Evolutionary conservation across 1,140 invertebrate species (phyloP).

Genomic region (Drosophila ogumai): DNA sequence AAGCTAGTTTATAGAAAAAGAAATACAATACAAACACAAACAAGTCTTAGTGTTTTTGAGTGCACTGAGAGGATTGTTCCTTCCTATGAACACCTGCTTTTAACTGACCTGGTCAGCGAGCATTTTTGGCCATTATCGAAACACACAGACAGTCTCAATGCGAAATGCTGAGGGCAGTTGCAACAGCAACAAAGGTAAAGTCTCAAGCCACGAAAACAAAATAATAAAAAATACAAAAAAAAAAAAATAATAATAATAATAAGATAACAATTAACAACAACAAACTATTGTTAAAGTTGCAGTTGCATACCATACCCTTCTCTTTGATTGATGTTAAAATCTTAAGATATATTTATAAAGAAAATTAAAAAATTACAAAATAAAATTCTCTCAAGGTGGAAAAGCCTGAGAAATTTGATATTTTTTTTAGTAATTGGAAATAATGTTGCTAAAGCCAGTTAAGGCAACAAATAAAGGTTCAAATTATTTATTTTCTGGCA

Average conservation of each 20-base stretch:
- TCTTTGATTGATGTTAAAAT: slow-evolving; percentile 33
- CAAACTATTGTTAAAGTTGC: slow-evolving; percentile 37
- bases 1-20: too few species aligned
- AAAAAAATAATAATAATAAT: too few species aligned
- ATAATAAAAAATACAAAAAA: slow-evolving; percentile 1
- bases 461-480: too few species aligned
- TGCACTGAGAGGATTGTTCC: slow-evolving; percentile 2
- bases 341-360: not conserved
- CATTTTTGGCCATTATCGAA: slow-evolving; percentile 39
- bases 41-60: not conserved
- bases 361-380: slow-evolving; percentile 2
- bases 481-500: not conserved
- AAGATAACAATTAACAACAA: not conserved
- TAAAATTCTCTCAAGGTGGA: not conserved
- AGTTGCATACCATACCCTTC: not conserved
- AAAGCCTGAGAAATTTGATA: not conserved
- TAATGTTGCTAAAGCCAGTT: too few species aligned
- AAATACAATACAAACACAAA: too few species aligned
- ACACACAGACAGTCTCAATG: slow-evolving; percentile 34
- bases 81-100: not conserved
- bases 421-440: not conserved
- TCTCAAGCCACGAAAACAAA: slow-evolving; percentile 15
- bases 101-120: slow-evolving; percentile 11
- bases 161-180: slow-evolving; percentile 23
- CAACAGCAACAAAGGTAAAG: slow-evolving; percentile 14